These are phyloP conservation scores for Toxotes lorentzi DNA, from an alignment of 2,797 vertebrate species.

Conservation along the genomic window DNA sequence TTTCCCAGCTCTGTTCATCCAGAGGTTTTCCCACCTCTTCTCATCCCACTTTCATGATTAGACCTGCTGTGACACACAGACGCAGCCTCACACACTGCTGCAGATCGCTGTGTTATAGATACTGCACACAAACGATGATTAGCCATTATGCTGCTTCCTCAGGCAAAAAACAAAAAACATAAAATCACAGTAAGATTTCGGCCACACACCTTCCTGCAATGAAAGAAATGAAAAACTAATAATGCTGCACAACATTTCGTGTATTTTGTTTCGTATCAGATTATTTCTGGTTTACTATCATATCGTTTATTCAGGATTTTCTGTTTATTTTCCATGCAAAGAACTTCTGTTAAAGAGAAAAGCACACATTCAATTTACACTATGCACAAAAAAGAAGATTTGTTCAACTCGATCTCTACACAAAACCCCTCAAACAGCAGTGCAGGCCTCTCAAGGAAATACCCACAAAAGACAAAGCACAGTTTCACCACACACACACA, in stretches of 20 bases:
- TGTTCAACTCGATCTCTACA: background rate
- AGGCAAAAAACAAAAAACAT: slow-evolving; percentile 10
- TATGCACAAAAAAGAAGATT: background rate
- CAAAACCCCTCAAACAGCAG: background rate
- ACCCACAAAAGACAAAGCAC: slow-evolving; percentile 62
- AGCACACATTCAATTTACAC: background rate
- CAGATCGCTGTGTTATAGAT: slow-evolving; percentile 23
- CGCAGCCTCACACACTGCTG: slow-evolving; percentile 2
- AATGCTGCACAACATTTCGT: background rate
- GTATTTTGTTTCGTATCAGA: background rate
- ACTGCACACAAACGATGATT: slow-evolving; percentile 20
- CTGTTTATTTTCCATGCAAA: background rate
- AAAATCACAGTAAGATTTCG: background rate
- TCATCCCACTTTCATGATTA: slow-evolving; percentile 40
- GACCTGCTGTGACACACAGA: slow-evolving; percentile 39
- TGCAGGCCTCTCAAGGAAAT: slow-evolving; percentile 40
- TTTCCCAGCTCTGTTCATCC: slow-evolving; percentile 21
- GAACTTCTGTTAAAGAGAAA: background rate
- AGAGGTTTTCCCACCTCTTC: slow-evolving; percentile 27
- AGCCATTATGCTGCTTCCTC: slow-evolving; percentile 29
- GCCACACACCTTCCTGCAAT: background rate
- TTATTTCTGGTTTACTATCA: background rate
- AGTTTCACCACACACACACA: slow-evolving; percentile 17
- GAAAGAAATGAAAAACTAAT: slow-evolving; percentile 1
- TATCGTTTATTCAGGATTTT: background rate